Conservation (phyloP, 2,888 invertebrate genomes). For the Pycnomerus fuliginosus region DNA sequence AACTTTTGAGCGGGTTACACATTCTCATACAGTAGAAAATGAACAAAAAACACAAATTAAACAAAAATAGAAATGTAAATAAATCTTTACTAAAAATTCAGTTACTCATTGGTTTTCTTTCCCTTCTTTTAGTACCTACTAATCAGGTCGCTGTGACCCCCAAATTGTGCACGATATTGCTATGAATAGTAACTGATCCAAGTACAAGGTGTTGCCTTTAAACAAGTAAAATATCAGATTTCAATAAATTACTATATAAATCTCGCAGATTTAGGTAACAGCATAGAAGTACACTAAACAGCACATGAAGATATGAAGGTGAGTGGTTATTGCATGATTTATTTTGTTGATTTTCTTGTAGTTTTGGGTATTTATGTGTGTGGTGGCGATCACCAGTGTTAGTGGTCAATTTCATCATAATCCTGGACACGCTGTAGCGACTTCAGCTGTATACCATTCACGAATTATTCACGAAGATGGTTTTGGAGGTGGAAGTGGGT, state of each 20-base stretch:
- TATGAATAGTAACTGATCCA: constrained; percentile 11
- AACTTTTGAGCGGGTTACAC: no score
- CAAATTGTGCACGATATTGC: constrained; percentile 17
- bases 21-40: no score
- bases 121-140: no score
- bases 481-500: neutral
- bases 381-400: neutral
- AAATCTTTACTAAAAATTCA: neutral
- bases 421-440: no score
- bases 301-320: neutral
- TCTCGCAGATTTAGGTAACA: neutral
- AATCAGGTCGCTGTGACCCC: no score
- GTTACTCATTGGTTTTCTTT: no score
- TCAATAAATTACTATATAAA: constrained; percentile 15
- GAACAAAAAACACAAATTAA: neutral
- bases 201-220: constrained; percentile 8
- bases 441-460: no score
- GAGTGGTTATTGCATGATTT: neutral
- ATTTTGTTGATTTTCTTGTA: no score
- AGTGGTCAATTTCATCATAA: no score
- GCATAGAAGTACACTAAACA: neutral
- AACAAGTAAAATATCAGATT: constrained; percentile 11
- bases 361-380: neutral
- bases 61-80: neutral
- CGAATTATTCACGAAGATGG: neutral